These are phyloP conservation scores for Ceratosolen solmsi DNA, from an alignment of 1,140 invertebrate genomes.

Conservation along the genomic window DNA sequence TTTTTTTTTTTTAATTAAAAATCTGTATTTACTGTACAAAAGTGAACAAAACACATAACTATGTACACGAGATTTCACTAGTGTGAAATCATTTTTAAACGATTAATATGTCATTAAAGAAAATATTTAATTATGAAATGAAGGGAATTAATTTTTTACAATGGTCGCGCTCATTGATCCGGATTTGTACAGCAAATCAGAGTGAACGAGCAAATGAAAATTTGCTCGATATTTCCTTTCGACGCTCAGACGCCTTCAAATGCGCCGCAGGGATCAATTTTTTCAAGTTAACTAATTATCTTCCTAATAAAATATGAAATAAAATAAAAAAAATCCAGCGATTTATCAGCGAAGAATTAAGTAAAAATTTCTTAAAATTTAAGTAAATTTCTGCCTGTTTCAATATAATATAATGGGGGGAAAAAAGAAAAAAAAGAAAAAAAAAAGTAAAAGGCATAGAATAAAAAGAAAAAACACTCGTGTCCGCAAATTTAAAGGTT, in stretches of 20 bases:
- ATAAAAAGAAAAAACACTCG: background rate
- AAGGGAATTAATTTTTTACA: constrained; percentile 16
- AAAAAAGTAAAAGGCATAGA: too few species aligned
- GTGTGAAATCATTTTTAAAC: background rate
- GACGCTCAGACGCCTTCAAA: constrained; percentile 32
- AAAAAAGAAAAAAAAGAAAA: too few species aligned
- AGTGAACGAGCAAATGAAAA: constrained; percentile 18
- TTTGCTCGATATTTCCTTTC: constrained; percentile 39
- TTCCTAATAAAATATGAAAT: constrained; percentile 20
- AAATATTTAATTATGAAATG: background rate
- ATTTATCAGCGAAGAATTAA: constrained; percentile 19
- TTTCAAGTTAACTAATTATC: constrained; percentile 43
- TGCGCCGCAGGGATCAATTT: constrained; percentile 43
- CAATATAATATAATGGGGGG: background rate
- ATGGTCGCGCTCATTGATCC: constrained; percentile 14
- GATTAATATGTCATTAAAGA: constrained; percentile 9
- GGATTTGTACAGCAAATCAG: constrained; percentile 34
- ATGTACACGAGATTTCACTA: background rate
- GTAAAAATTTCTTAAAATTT: too few species aligned
- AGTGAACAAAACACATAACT: background rate
- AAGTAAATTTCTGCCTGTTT: constrained; percentile 35
- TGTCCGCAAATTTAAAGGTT: background rate
- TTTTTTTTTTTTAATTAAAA: constrained; percentile 12
- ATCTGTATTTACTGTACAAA: constrained; percentile 5
- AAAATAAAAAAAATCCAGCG: background rate